These are phyloP conservation scores for Papilio demoleus DNA, from an alignment of 2,888 invertebrate species.

Conservation along the genomic window DNA sequence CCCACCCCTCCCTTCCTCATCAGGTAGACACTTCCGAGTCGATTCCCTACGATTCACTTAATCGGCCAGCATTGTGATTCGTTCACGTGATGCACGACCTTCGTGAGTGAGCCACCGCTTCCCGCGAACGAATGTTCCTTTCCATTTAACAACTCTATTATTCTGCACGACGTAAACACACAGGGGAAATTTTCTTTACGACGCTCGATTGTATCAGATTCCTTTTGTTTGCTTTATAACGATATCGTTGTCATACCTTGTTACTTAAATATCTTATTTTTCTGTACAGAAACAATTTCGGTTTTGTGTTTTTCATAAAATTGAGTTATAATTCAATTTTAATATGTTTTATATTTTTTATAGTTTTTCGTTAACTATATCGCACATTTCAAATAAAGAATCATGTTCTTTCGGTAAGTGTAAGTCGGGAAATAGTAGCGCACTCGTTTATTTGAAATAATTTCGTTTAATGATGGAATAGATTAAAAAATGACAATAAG, in stretches of 20 bases:
- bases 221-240: slow-evolving; percentile 27
- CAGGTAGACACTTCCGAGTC: slow-evolving; percentile 47
- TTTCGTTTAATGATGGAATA: too few relatives aligned
- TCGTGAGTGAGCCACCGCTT: slow-evolving; percentile 46
- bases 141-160: slow-evolving; percentile 40
- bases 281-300: neutral
- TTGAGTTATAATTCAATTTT: neutral
- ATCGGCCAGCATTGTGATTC: slow-evolving; percentile 47
- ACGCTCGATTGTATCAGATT: slow-evolving; percentile 28
- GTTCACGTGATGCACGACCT: slow-evolving; percentile 55
- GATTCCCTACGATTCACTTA: slow-evolving; percentile 50
- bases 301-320: neutral
- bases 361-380: neutral
- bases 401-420: too few relatives aligned
- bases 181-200: slow-evolving; percentile 31
- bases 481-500: too few relatives aligned
- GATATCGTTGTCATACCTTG: slow-evolving; percentile 18
- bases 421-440: too few relatives aligned
- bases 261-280: neutral
- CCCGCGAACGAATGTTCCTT: slow-evolving; percentile 37
- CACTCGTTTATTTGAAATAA: too few relatives aligned
- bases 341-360: neutral
- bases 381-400: neutral
- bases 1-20: neutral
- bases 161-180: slow-evolving; percentile 32